A percentile compares a stretch with the other conserved stretches of the same genome.
These are phyloP conservation scores for Galeopsomyia nigrocyanea DNA, from an alignment of 2,888 invertebrate genomes.

Conservation along the genomic window DNA sequence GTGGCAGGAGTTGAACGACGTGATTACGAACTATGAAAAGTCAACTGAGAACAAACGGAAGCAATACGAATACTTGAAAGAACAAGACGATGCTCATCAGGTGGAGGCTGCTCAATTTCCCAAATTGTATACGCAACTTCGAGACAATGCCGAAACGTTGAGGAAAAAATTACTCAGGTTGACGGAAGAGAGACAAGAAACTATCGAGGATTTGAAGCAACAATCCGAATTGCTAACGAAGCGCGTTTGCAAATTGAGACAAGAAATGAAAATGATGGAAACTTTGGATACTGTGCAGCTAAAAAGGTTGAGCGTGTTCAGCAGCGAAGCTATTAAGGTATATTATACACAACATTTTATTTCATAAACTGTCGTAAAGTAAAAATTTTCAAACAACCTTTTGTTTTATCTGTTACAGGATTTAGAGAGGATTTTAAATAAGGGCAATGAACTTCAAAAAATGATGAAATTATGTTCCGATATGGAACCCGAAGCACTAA, in stretches of 20 bases:
- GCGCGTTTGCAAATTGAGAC: slow-evolving; percentile 68
- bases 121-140: slow-evolving; percentile 60
- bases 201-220: slow-evolving; percentile 53
- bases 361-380: not conserved
- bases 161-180: slow-evolving; percentile 53
- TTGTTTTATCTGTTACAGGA: slow-evolving; percentile 50
- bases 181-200: slow-evolving; percentile 51
- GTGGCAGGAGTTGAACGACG: slow-evolving; percentile 56
- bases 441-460: slow-evolving; percentile 75
- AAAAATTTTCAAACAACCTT: slow-evolving; percentile 4
- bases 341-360: slow-evolving; percentile 23
- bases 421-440: slow-evolving; percentile 69
- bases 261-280: slow-evolving; percentile 71
- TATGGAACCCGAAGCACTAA: slow-evolving; percentile 72
- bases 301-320: slow-evolving; percentile 74
- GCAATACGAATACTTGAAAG: slow-evolving; percentile 68
- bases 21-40: slow-evolving; percentile 58
- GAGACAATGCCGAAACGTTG: slow-evolving; percentile 54
- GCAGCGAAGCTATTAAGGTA: slow-evolving; percentile 74
- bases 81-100: slow-evolving; percentile 71
- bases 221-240: slow-evolving; percentile 53
- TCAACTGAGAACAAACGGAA: slow-evolving; percentile 61
- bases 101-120: slow-evolving; percentile 64
- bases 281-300: slow-evolving; percentile 72
- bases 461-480: slow-evolving; percentile 77